phyloP scores from a whole-genome alignment of 1,140 invertebrate species.

The Drosophila bocki region DNA sequence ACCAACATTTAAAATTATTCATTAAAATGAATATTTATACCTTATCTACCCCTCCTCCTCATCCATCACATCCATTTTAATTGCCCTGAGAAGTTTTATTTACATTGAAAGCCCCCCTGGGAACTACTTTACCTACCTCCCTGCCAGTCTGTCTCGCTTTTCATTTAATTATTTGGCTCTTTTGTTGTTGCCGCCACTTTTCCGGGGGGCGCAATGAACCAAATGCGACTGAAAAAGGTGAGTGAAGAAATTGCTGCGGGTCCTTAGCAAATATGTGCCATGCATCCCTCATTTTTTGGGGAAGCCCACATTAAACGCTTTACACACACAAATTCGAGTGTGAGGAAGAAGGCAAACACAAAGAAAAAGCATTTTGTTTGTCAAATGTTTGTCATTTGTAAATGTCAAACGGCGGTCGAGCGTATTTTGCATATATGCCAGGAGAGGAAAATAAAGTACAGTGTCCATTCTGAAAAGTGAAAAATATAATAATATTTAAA shows the following conservation, averaged over 20 bases:
- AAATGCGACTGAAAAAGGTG: conserved; percentile 47
- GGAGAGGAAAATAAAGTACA: not conserved
- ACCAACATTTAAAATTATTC: conserved; percentile 22
- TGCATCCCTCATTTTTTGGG: conserved; percentile 17
- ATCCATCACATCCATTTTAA: conserved; percentile 59
- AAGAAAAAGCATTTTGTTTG: conserved; percentile 71
- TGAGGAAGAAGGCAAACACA: conserved; percentile 44
- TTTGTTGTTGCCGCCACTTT: conserved; percentile 49
- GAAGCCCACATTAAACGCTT: conserved; percentile 65
- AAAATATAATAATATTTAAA: not conserved
- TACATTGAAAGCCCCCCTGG: conserved; percentile 18
- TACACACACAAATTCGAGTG: conserved; percentile 21
- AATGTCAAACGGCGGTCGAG: conserved; percentile 83
- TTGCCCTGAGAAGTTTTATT: conserved; percentile 45
- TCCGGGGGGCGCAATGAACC: conserved; percentile 37
- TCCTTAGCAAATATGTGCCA: conserved; percentile 49
- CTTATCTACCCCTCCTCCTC: not conserved
- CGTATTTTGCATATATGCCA: conserved; percentile 69
- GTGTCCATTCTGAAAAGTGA: not conserved
- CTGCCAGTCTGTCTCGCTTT: conserved; percentile 22
- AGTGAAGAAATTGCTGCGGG: conserved; percentile 63
- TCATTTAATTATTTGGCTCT: conserved; percentile 68
- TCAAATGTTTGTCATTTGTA: conserved; percentile 84
- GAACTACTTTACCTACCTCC: conserved; percentile 1
- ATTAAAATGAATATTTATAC: conserved; percentile 40